These are phyloP conservation scores for Campaea margaritaria DNA, from an alignment of 2,888 invertebrate genomes.

Conservation along the genomic window DNA sequence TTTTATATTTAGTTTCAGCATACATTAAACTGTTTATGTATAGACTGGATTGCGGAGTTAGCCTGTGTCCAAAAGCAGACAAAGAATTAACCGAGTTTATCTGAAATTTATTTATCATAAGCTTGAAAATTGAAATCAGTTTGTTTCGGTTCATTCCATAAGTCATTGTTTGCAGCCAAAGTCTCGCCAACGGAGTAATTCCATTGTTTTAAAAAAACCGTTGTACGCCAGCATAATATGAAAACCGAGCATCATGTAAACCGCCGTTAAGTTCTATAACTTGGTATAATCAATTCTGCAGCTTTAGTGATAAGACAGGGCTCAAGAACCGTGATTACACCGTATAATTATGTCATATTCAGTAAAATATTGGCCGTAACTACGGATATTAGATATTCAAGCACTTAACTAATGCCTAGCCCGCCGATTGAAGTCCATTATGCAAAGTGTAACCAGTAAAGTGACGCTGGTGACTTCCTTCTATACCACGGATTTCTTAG, in stretches of 20 bases:
- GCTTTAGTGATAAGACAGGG: conserved; percentile 17
- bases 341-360: conserved; percentile 29
- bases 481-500: not conserved
- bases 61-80: no score
- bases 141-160: no score
- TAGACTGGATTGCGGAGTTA: no score
- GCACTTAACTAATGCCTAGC: conserved; percentile 31
- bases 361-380: conserved; percentile 28
- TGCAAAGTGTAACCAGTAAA: conserved; percentile 38
- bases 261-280: not conserved
- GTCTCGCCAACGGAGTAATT: no score
- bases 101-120: no score
- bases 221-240: no score
- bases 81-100: no score
- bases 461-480: conserved; percentile 31
- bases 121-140: no score
- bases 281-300: conserved; percentile 15
- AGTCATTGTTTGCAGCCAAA: no score
- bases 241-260: conserved; percentile 5
- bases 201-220: no score
- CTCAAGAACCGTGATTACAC: conserved; percentile 12
- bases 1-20: not conserved
- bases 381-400: conserved; percentile 27
- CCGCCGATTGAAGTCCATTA: conserved; percentile 36
- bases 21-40: no score